Conservation (phyloP, 1,140 invertebrate genomes). For the Platyscapa corneri region DNA sequence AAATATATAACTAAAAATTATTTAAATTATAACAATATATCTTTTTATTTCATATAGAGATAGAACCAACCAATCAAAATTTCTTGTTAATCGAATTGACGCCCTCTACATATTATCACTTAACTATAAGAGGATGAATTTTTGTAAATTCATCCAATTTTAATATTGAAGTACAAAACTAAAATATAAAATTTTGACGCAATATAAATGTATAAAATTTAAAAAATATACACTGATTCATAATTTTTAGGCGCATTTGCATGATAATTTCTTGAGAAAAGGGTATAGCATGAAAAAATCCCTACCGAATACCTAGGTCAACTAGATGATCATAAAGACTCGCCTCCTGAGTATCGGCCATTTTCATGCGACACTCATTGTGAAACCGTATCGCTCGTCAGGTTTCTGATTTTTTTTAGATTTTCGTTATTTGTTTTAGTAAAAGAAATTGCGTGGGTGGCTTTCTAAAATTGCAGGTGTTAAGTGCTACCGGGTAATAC, state of each 20-base stretch:
- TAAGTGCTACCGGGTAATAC: not conserved
- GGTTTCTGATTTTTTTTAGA: not conserved
- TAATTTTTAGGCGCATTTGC: not conserved
- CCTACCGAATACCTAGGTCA: not conserved
- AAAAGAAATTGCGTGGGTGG: not conserved
- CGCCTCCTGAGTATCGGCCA: slow-evolving; percentile 25
- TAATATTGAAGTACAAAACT: not conserved
- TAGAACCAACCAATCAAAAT: not conserved
- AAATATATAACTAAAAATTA: not conserved
- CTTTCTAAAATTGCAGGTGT: not conserved
- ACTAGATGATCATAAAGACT: not conserved
- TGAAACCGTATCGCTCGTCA: slow-evolving; percentile 5
- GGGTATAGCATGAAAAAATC: not conserved
- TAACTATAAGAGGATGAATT: not conserved
- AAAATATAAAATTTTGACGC: too few species aligned
- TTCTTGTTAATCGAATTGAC: not conserved
- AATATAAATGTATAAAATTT: not conserved
- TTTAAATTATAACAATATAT: not conserved
- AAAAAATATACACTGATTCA: not conserved
- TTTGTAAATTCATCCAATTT: not conserved
- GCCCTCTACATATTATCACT: slow-evolving; percentile 3
- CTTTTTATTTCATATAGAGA: not conserved
- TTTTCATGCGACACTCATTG: slow-evolving; percentile 31
- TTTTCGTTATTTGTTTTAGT: not conserved
- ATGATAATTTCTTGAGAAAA: not conserved